Conservation (phyloP, 2,888 invertebrate genomes). For the Diachrysia chrysitis region DNA sequence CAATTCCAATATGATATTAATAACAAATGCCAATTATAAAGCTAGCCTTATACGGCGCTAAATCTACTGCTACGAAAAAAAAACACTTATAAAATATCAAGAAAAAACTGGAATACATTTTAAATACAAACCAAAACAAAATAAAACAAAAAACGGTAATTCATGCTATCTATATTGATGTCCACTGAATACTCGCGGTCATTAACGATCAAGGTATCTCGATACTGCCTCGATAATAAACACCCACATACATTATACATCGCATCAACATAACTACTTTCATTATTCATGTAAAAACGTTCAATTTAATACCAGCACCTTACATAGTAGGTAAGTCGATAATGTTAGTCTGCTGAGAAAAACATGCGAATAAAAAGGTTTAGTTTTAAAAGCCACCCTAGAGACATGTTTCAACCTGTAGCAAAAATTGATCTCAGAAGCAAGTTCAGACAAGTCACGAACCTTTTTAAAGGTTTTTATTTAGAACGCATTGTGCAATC, state of each 20-base stretch:
- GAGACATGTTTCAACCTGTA: constrained; percentile 81
- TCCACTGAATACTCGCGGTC: constrained; percentile 13
- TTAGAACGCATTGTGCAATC: constrained; percentile 63
- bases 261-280: constrained; percentile 45
- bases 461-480: constrained; percentile 41
- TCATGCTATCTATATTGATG: constrained; percentile 9
- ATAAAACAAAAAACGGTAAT: neutral
- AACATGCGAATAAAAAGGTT: constrained; percentile 46
- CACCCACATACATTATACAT: constrained; percentile 39
- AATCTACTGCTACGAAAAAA: neutral
- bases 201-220: constrained; percentile 12
- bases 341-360: constrained; percentile 39
- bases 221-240: constrained; percentile 23
- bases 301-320: constrained; percentile 43
- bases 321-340: constrained; percentile 39
- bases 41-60: neutral
- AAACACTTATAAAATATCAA: neutral
- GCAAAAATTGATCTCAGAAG: constrained; percentile 54
- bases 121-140: constrained; percentile 9
- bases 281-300: constrained; percentile 52
- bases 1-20: too few species aligned
- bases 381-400: constrained; percentile 44
- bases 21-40: neutral
- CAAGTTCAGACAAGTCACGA: constrained; percentile 71
- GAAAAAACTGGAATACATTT: neutral